Conservation (phyloP, 92 coral and sea anemone species). For the Muricea muricata region DNA sequence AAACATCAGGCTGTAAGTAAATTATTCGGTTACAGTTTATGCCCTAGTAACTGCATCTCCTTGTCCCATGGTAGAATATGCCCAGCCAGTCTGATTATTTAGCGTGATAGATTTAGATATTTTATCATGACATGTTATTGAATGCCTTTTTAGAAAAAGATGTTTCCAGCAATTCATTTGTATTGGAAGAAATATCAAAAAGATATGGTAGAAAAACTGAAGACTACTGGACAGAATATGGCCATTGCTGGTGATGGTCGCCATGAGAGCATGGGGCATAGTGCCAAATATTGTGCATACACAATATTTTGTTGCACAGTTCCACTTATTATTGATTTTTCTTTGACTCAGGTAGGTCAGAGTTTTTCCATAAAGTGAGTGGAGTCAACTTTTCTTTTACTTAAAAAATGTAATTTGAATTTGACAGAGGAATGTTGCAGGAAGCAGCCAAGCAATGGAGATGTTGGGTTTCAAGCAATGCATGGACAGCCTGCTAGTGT, state of each 20-base stretch:
- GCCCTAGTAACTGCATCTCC: no score
- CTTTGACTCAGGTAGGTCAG: slow-evolving; percentile 25
- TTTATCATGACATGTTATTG: neutral
- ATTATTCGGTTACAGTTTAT: neutral
- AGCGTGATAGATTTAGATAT: slow-evolving; percentile 1
- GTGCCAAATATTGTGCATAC: neutral
- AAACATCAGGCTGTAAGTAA: slow-evolving; percentile 69
- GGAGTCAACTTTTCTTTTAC: neutral
- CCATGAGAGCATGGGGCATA: neutral
- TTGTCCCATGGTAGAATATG: no score
- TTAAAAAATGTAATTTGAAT: no score
- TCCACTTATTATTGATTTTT: slow-evolving; percentile 9
- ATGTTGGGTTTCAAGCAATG: slow-evolving; percentile 41
- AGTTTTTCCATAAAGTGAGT: no score
- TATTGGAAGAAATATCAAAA: slow-evolving; percentile 16
- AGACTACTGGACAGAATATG: neutral
- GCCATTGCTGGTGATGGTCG: slow-evolving; percentile 28
- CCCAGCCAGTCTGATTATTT: neutral
- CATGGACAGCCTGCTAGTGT: no score
- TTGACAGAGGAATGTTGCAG: slow-evolving; percentile 58
- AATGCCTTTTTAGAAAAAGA: slow-evolving; percentile 34
- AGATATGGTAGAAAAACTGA: neutral
- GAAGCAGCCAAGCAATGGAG: slow-evolving; percentile 58
- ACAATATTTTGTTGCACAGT: slow-evolving; percentile 15
- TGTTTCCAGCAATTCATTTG: slow-evolving; percentile 14